Evolutionary conservation across 2,888 invertebrate species (phyloP), one percentile per base, ranked within the genome.

Genomic region (Hoplodrina blanda): DNA sequence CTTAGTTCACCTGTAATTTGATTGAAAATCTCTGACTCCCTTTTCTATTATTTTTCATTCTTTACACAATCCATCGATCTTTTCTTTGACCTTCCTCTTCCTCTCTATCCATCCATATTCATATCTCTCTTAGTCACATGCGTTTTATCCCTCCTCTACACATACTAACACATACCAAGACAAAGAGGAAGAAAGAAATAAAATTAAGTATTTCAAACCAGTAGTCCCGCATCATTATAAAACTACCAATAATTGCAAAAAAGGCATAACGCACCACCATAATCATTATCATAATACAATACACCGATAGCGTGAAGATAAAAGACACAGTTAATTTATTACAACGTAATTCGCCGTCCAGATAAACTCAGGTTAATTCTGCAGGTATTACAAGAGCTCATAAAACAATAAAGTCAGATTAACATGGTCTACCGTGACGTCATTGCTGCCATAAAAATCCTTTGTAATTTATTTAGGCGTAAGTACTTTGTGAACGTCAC

Each of bases 391-490:
- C 46, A 74, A 50, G 44, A 15, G 60, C 67, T 65, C 46, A 80
- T 76, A 74, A 80, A 76, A 44, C 76, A 41, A 80, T 76, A 76
- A 76, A 76, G 79, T 62, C 17, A 44, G 67, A 76, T 79, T 74
- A 76, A 63, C 0, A 20, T 25, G 30, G 53, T 67, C 62, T 80
- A 80, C 67, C 25, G 55, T 79, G 76, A 76, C 76, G 80, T 76
- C 80, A 67, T 20, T 13, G 8, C 37, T 50, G 63, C 2, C 44
- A n/a, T 54, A 67, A 62, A 67, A 37, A 62, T 78, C 41, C 52
- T 77, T 69, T 70, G 61, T 61, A 15, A 44, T 25, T 33, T 62
- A 44, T 52, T 25, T n/a, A 17, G 41, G 44, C 19, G 4, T 37
- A 5, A 2, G 17, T 49, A 41, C 6, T 11, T 17, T 17, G 17